Percentiles rank a stretch among this genome's conserved stretches.
phyloP scores from a whole-genome alignment of 2,888 invertebrate species.

The Tachina fera region DNA sequence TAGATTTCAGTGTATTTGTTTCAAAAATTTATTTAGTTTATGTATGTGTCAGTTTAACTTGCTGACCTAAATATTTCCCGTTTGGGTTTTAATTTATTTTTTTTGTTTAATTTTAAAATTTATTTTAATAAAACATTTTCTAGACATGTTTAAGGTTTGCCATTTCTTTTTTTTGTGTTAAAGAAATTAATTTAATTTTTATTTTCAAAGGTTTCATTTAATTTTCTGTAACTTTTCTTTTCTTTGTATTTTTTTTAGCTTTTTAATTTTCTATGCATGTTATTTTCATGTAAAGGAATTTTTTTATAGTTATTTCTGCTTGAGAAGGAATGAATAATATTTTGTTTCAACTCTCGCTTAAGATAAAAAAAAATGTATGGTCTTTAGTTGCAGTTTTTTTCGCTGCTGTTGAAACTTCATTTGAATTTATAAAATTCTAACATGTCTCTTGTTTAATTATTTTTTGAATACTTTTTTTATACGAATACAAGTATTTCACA shows the following conservation, averaged over 20 bases:
- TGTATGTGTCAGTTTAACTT: background rate
- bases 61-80: conserved; percentile 31
- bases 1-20: background rate
- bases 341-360: background rate
- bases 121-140: conserved; percentile 33
- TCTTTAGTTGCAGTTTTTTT: conserved; percentile 5
- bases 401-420: conserved; percentile 38
- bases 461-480: conserved; percentile 2
- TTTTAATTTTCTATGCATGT: background rate
- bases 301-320: conserved; percentile 38
- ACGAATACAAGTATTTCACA: conserved; percentile 8
- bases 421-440: conserved; percentile 42
- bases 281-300: conserved; percentile 27
- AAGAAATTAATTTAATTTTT: conserved; percentile 19
- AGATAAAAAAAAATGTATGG: background rate
- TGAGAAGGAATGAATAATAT: conserved; percentile 25
- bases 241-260: background rate
- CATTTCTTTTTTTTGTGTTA: background rate
- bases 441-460: background rate
- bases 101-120: conserved; percentile 26
- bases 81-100: conserved; percentile 7
- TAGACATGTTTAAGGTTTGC: conserved; percentile 16
- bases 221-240: background rate
- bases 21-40: background rate
- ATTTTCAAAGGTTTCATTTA: background rate